These are phyloP conservation scores for Drosophila simulans DNA, from an alignment of 1,140 invertebrate genomes.

Conservation along the genomic window DNA sequence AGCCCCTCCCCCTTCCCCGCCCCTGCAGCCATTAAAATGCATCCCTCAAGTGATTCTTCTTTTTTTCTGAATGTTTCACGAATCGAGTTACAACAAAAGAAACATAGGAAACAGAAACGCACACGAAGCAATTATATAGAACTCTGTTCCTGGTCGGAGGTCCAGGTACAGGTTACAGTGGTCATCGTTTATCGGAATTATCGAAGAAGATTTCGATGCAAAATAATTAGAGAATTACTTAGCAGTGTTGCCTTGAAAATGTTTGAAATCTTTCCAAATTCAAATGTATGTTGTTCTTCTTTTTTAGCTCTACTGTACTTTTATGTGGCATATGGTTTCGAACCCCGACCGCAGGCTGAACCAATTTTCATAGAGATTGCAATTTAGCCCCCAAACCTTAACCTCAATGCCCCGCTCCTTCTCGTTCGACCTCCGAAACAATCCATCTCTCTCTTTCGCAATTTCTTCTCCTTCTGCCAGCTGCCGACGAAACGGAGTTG, in stretches of 20 bases:
- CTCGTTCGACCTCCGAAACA: neutral
- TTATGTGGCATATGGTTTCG: conserved; percentile 34
- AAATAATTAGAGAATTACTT: too few relatives aligned
- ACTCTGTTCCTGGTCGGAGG: conserved; percentile 20
- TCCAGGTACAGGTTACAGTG: conserved; percentile 9
- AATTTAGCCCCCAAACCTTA: conserved; percentile 45
- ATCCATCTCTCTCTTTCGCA: conserved; percentile 5
- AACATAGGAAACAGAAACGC: conserved; percentile 20
- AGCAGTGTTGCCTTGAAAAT: too few relatives aligned
- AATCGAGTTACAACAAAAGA: conserved; percentile 58
- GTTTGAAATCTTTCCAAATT: too few relatives aligned
- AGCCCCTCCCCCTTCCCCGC: neutral
- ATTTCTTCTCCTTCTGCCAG: conserved; percentile 41
- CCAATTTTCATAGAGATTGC: conserved; percentile 70
- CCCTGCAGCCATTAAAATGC: conserved; percentile 46
- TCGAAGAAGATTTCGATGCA: too few relatives aligned
- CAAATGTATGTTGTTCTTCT: too few relatives aligned
- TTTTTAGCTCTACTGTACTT: conserved; percentile 5
- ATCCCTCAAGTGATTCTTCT: conserved; percentile 65
- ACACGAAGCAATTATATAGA: conserved; percentile 45
- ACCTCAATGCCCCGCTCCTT: neutral
- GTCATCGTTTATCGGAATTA: too few relatives aligned
- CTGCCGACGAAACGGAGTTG: conserved; percentile 53
- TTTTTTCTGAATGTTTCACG: conserved; percentile 30
- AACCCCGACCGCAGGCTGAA: conserved; percentile 56